A percentile compares a stretch with the other conserved stretches of the same genome.
phyloP scores from a whole-genome alignment of 2,113 vertebrate species.

The Burhinus bistriatus region DNA sequence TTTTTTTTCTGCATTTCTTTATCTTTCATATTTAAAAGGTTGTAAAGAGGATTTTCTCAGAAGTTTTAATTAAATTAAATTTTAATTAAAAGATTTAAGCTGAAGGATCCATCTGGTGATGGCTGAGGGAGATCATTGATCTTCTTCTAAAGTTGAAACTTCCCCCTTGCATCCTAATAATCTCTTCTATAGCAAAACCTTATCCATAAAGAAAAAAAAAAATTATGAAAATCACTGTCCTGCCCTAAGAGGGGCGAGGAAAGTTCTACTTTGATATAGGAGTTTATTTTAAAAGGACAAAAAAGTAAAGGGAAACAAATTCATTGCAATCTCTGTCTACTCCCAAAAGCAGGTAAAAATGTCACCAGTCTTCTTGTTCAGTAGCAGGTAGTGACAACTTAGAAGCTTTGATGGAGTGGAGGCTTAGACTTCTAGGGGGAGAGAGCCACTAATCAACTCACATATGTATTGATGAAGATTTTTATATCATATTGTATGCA shows the following conservation, averaged over 20 bases:
- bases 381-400: not conserved
- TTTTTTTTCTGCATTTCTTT: not conserved
- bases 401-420: not conserved
- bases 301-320: not conserved
- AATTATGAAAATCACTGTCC: not conserved
- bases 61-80: not conserved
- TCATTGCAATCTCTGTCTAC: not conserved
- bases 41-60: not conserved
- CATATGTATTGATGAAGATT: not conserved
- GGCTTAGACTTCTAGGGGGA: not conserved
- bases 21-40: too few relatives aligned
- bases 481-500: not conserved
- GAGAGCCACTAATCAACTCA: not conserved
- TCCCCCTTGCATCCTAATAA: not conserved
- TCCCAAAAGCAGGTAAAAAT: not conserved
- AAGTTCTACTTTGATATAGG: not conserved
- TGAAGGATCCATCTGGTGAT: not conserved
- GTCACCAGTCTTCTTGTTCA: not conserved
- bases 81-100: not conserved
- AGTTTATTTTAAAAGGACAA: not conserved
- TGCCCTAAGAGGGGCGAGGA: not conserved
- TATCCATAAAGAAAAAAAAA: not conserved
- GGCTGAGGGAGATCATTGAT: not conserved
- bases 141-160: not conserved
- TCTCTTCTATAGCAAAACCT: not conserved